phyloP scores from a whole-genome alignment of 2,113 vertebrate genomes.

The Zapornia atra region DNA sequence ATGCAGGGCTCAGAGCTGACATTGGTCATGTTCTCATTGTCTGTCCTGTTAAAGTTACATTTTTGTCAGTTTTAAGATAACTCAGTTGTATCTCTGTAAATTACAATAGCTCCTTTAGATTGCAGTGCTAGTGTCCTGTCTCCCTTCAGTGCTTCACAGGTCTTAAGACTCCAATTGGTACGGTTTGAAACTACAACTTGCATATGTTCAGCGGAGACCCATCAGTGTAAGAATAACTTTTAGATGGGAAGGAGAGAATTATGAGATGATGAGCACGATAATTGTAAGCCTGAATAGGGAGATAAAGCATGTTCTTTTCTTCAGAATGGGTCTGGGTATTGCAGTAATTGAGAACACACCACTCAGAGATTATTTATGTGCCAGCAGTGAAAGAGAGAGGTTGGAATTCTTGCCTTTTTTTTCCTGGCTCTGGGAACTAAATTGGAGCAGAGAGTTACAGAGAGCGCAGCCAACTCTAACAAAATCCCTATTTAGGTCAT shows the following conservation, averaged over 20 bases:
- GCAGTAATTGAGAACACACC: not conserved
- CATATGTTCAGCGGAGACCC: not conserved
- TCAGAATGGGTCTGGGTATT: not conserved
- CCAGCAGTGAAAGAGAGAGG: not conserved
- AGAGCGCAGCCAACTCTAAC: conserved; percentile 6
- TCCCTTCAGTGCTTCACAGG: not conserved
- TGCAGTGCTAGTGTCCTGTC: not conserved
- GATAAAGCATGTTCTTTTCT: not conserved
- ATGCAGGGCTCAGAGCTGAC: not conserved
- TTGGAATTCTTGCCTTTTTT: conserved; percentile 20
- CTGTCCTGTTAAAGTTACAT: not conserved
- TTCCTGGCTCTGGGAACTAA: not conserved
- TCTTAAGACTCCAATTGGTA: not conserved
- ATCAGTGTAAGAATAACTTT: not conserved
- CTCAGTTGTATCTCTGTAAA: not conserved
- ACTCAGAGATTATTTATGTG: not conserved
- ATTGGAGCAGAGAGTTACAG: not conserved
- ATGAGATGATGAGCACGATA: not conserved
- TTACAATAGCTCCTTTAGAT: not conserved
- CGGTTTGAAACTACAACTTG: not conserved
- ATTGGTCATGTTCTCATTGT: not conserved
- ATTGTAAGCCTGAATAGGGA: not conserved
- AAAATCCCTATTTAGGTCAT: conserved; percentile 41
- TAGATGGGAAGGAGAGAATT: not conserved
- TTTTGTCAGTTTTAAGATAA: not conserved